Percentiles rank a stretch among this genome's conserved stretches.
phyloP scores from a whole-genome alignment of 1,140 invertebrate species.

The Melitaea cinxia region DNA sequence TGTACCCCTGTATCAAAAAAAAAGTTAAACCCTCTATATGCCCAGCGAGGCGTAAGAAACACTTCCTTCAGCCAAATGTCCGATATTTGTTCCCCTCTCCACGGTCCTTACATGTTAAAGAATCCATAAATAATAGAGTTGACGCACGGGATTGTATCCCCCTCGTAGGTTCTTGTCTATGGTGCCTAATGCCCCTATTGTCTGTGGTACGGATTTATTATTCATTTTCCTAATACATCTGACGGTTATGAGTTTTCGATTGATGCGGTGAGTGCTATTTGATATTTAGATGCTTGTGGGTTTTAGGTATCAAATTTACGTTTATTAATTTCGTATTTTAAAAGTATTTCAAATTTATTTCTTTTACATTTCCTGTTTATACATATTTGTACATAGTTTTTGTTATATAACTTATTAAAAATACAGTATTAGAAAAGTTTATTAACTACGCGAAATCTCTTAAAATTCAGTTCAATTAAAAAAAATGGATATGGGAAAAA shows the following conservation, averaged over 20 bases:
- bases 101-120: conserved; percentile 78
- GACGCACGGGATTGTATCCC: conserved; percentile 73
- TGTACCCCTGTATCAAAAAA: conserved; percentile 40
- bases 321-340: conserved; percentile 12
- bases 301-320: conserved; percentile 16
- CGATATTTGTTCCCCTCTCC: conserved; percentile 50
- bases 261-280: conserved; percentile 48
- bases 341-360: not conserved
- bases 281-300: conserved; percentile 32
- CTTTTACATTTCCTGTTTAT: too few relatives aligned
- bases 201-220: conserved; percentile 78
- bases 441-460: too few relatives aligned
- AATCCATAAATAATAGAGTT: conserved; percentile 82
- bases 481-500: too few relatives aligned
- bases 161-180: conserved; percentile 70
- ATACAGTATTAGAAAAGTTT: too few relatives aligned
- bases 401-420: too few relatives aligned
- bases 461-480: too few relatives aligned
- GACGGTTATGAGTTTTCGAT: conserved; percentile 67
- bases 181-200: conserved; percentile 76
- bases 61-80: conserved; percentile 77
- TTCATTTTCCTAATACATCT: conserved; percentile 78
- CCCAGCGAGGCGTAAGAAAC: conserved; percentile 68
- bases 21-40: conserved; percentile 57
- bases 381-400: too few relatives aligned